Evolutionary conservation across 1,140 invertebrate species (phyloP), one percentile per base, ranked within the genome.

Genomic region (Leptopilina boulardi): DNA sequence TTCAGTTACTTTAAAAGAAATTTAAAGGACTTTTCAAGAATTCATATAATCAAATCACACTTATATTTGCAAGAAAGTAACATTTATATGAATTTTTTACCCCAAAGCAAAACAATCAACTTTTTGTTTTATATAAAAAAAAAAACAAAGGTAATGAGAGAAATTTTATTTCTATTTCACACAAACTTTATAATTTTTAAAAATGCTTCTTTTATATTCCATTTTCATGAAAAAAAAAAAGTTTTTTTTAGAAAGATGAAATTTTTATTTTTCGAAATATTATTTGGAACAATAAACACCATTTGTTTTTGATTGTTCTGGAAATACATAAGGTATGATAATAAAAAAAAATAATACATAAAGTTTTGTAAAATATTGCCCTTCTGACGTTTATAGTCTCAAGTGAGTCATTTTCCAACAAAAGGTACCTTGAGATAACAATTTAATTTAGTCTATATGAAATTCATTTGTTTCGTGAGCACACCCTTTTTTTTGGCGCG

Each of bases 401-500:
- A 6, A 30, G 23, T 30, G 26, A 13, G 4, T 23, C 6, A 30
- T 66, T 66, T 66, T 30, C 23, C 13, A 11, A 30, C 21, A 66
- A 15, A 66, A 8, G n/a, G 13, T 30, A 30, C 6, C 23, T 66
- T 66, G 23, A 66, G 26, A 66, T 23, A 66, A 66, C 59, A 26
- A 66, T 66, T 66, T 66, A 66, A 66, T 66, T 66, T 66, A 13
- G 23, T 15, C 13, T 59, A 34, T n/a, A n/a, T 30, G 59, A 30
- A 66, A 66, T 66, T 66, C 59, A 66, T 66, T 66, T 26, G 59
- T 66, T 66, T 23, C 26, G 59, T 23, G 30, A 66, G 59, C 59
- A 30, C 26, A 23, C 30, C 59, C 6, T 15, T 5, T 30, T 30
- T 23, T 30, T 30, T 13, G 59, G 13, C n/a, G n/a, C n/a, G n/a